phyloP scores from a whole-genome alignment of 2,113 vertebrate genomes.

The Okapia johnstoni region DNA sequence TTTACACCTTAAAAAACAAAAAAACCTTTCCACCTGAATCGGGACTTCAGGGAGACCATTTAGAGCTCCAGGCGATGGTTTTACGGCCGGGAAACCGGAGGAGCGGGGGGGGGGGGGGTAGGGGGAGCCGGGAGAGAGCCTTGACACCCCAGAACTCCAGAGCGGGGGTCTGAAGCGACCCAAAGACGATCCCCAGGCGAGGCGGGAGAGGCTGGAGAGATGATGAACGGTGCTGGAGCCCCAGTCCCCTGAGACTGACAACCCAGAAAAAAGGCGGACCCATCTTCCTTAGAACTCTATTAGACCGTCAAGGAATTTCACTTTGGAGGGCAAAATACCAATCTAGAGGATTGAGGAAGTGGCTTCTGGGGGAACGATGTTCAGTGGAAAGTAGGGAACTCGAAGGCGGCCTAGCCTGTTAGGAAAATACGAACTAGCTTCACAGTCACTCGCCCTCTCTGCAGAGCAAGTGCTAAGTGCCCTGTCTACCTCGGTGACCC shows the following conservation, averaged over 20 bases:
- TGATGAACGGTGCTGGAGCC: neutral
- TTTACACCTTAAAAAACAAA: conserved; percentile 36
- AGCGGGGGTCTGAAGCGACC: neutral
- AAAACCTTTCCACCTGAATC: conserved; percentile 52
- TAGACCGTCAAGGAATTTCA: neutral
- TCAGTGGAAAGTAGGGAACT: neutral
- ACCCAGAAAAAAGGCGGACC: neutral
- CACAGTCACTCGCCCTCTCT: neutral
- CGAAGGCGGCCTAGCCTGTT: neutral
- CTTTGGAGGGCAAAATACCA: neutral
- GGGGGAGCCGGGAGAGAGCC: neutral
- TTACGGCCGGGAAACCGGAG: conserved; percentile 28
- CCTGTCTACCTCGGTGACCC: rapidly evolving
- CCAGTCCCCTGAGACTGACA: neutral
- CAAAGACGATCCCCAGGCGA: neutral
- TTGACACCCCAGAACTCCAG: neutral
- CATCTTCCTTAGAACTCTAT: neutral
- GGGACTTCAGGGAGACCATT: conserved; percentile 38
- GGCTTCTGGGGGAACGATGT: neutral
- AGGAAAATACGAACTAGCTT: neutral
- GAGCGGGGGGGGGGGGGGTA: neutral
- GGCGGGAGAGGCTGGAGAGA: neutral
- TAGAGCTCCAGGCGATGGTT: neutral
- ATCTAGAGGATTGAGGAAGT: neutral
- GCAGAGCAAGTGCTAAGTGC: no score